Evolutionary conservation across 64 coral and sea anemone genomes (phyloP).

Genomic region (Astreopora myriophthalma): DNA sequence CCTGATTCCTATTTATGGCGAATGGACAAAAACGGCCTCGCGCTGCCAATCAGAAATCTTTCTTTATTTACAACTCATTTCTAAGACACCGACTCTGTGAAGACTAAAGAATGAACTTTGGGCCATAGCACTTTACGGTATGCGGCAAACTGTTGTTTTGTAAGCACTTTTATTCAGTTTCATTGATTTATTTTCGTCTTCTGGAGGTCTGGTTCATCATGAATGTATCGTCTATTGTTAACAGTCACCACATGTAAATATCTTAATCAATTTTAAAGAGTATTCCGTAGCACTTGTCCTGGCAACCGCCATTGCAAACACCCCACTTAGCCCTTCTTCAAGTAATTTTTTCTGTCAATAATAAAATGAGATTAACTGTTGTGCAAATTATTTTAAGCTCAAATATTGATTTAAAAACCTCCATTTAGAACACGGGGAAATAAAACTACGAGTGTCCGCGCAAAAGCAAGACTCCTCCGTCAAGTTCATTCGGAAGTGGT

Average conservation of each 20-base stretch:
- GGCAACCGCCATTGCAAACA: constrained; percentile 10
- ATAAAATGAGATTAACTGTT: background rate
- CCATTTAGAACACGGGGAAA: background rate
- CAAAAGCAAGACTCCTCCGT: background rate
- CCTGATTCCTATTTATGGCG: background rate
- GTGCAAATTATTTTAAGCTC: background rate
- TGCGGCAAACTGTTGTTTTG: background rate
- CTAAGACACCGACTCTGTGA: background rate
- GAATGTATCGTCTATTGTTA: constrained; percentile 1
- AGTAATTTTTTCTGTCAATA: background rate
- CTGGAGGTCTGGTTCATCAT: background rate
- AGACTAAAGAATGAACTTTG: constrained; percentile 3
- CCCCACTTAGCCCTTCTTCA: background rate
- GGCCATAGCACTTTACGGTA: background rate
- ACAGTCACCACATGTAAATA: constrained; percentile 13
- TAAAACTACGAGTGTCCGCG: no score
- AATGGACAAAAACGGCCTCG: background rate
- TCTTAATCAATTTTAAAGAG: background rate
- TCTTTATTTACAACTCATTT: background rate
- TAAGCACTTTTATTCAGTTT: constrained; percentile 3
- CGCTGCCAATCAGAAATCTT: background rate
- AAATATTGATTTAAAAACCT: background rate
- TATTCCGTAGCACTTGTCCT: constrained; percentile 10
- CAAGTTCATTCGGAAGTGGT: background rate
- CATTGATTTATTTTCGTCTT: background rate